A percentile compares a stretch with the other conserved stretches of the same genome.
phyloP scores from a whole-genome alignment of 1,140 invertebrate genomes.

The Euwallacea fornicatus region DNA sequence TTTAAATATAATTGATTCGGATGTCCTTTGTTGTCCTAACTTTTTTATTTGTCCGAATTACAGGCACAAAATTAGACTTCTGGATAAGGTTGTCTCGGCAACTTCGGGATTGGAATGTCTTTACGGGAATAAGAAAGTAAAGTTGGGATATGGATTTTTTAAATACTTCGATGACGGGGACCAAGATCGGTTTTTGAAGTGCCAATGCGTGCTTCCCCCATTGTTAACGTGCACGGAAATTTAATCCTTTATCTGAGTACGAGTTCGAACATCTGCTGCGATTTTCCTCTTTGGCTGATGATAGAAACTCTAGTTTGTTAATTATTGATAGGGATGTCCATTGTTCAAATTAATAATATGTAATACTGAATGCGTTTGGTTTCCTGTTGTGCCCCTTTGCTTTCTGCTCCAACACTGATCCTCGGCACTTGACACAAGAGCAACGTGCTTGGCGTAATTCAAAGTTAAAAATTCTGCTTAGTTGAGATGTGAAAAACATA shows the following conservation, averaged over 20 bases:
- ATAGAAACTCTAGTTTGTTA: not conserved
- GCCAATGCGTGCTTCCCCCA: conserved; percentile 39
- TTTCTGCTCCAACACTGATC: too few relatives aligned
- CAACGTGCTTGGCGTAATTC: too few relatives aligned
- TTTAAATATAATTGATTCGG: not conserved
- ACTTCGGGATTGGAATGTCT: conserved; percentile 15
- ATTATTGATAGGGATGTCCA: too few relatives aligned
- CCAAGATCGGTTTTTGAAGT: conserved; percentile 16
- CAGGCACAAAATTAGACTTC: not conserved
- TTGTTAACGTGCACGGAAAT: conserved; percentile 36
- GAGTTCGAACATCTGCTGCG: not conserved
- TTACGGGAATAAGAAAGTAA: conserved; percentile 34
- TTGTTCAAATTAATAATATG: not conserved
- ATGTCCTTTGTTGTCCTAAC: not conserved
- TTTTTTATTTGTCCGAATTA: not conserved
- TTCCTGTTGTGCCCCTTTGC: not conserved
- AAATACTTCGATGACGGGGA: conserved; percentile 11
- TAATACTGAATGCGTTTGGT: not conserved
- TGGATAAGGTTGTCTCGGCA: not conserved
- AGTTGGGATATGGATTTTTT: conserved; percentile 35
- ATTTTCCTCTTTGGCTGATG: not conserved
- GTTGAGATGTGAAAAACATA: too few relatives aligned
- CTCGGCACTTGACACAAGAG: too few relatives aligned
- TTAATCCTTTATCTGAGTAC: not conserved
- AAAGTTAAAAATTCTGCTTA: too few relatives aligned